These are phyloP conservation scores for Melikaiella ostensackeni DNA, from an alignment of 2,888 invertebrate species.

Conservation along the genomic window DNA sequence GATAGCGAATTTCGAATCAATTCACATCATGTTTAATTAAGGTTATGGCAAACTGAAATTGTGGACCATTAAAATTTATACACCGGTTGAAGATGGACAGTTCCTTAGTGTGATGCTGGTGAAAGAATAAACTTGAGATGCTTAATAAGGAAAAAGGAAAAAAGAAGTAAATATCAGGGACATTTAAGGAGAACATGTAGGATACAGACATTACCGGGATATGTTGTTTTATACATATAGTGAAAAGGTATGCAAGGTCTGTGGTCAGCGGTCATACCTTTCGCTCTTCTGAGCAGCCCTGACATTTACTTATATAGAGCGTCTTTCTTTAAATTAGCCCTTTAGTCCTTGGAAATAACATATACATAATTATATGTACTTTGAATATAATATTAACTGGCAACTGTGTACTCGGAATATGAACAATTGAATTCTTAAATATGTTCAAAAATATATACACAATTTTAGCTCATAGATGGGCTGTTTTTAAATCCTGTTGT, in stretches of 20 bases:
- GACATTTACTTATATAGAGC: slow-evolving; percentile 59
- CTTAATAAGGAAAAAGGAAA: neutral
- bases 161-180: slow-evolving; percentile 3
- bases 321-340: slow-evolving; percentile 27
- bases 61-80: too few relatives aligned
- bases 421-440: neutral
- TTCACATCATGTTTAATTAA: too few relatives aligned
- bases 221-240: slow-evolving; percentile 21
- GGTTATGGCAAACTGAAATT: too few relatives aligned
- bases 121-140: neutral
- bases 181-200: slow-evolving; percentile 32
- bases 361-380: neutral
- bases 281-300: slow-evolving; percentile 57
- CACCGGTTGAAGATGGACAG: too few relatives aligned
- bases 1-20: too few relatives aligned
- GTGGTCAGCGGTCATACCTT: slow-evolving; percentile 55
- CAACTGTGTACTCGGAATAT: neutral
- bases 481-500: too few relatives aligned
- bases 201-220: slow-evolving; percentile 19
- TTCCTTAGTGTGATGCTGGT: too few relatives aligned
- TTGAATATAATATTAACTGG: neutral
- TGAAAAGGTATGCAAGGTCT: slow-evolving; percentile 61
- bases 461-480: too few relatives aligned
- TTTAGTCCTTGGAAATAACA: neutral
- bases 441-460: neutral